These are phyloP conservation scores for Punctoribates punctum DNA, from an alignment of 2,888 invertebrate genomes.

Conservation along the genomic window DNA sequence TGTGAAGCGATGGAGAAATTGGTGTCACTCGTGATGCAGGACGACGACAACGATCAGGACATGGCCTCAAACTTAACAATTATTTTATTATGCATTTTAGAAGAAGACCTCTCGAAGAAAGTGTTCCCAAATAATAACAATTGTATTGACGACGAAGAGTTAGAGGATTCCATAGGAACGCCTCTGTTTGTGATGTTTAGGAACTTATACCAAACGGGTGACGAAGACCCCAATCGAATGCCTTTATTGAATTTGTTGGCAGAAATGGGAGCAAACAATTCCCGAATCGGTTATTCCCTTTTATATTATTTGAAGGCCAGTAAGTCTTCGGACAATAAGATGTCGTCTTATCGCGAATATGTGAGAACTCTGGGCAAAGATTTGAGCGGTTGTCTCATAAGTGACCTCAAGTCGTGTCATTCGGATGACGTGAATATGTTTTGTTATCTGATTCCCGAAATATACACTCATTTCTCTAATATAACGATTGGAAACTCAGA, in stretches of 20 bases:
- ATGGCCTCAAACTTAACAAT: constrained; percentile 57
- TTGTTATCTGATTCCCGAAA: constrained; percentile 86
- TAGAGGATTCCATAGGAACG: constrained; percentile 72
- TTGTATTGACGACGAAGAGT: constrained; percentile 55
- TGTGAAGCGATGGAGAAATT: constrained; percentile 66
- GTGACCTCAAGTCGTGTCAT: constrained; percentile 82
- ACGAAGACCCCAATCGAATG: constrained; percentile 72
- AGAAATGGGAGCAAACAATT: constrained; percentile 68
- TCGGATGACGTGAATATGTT: constrained; percentile 82
- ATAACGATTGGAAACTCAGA: constrained; percentile 82
- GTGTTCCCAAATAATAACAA: constrained; percentile 56
- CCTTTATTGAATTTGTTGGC: constrained; percentile 73
- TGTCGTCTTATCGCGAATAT: constrained; percentile 74
- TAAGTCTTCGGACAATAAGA: constrained; percentile 65
- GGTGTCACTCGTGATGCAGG: constrained; percentile 61
- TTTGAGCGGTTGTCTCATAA: constrained; percentile 60
- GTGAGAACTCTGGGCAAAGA: constrained; percentile 61
- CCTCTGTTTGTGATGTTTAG: constrained; percentile 80
- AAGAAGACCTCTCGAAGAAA: constrained; percentile 57
- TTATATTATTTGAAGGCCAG: constrained; percentile 81
- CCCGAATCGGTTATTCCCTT: constrained; percentile 76
- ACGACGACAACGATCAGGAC: constrained; percentile 65
- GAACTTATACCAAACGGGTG: constrained; percentile 68
- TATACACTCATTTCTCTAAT: constrained; percentile 83
- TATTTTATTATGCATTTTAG: constrained; percentile 61